These are phyloP conservation scores for Temnopleurus reevesii DNA, from an alignment of 53 echinoderm and acorn worm genomes.

Conservation along the genomic window DNA sequence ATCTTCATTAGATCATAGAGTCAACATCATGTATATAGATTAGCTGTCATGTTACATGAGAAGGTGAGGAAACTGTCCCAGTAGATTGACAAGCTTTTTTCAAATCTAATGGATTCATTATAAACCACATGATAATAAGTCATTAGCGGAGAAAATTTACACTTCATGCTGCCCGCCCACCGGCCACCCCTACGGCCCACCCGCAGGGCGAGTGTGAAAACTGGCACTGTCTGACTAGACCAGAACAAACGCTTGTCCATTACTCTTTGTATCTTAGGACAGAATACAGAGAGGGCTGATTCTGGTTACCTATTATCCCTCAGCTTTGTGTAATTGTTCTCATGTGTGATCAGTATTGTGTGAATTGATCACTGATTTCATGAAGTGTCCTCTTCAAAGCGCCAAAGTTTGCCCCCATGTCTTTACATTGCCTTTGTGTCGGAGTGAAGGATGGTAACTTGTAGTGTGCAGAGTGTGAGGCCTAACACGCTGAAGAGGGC, in stretches of 20 bases:
- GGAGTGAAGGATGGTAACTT: not conserved
- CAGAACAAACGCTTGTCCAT: not conserved
- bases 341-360: constrained; percentile 37
- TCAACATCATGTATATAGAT: not conserved
- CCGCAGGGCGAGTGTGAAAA: not conserved
- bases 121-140: not conserved
- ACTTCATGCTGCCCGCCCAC: not conserved
- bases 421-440: constrained; percentile 11
- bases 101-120: not conserved
- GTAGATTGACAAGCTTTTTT: not conserved
- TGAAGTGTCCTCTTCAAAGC: constrained; percentile 34
- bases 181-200: not conserved
- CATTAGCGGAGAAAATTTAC: not conserved
- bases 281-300: not conserved
- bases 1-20: not conserved
- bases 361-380: constrained; percentile 28
- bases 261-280: not conserved
- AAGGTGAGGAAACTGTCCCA: not conserved
- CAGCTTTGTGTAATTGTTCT: not conserved
- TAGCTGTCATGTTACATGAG: not conserved
- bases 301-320: not conserved
- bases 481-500: not conserved
- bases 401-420: constrained; percentile 23
- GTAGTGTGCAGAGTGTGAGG: not conserved
- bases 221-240: not conserved